Percentiles rank a stretch among this genome's conserved stretches.
Evolutionary conservation across 2,113 vertebrate species (phyloP).

Genomic region (Mesoclemmys tuberculata): DNA sequence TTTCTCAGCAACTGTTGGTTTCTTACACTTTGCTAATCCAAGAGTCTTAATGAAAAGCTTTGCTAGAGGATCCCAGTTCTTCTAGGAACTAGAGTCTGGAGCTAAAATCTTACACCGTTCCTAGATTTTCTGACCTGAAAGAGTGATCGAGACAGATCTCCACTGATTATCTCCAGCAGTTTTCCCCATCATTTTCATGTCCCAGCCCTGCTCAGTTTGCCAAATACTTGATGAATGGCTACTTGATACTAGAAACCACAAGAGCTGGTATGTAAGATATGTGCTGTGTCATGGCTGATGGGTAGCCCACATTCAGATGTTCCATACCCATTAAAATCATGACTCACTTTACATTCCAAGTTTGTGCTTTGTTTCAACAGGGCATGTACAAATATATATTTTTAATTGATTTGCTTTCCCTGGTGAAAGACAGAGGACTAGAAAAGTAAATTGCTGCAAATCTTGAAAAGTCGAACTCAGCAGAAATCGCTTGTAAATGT

Average conservation of each 20-base stretch:
- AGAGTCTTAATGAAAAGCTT: background rate
- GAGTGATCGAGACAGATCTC: accelerated
- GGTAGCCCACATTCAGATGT: background rate
- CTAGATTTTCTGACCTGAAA: background rate
- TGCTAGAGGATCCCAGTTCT: background rate
- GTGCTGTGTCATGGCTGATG: background rate
- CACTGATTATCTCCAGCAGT: background rate
- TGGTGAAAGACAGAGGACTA: accelerated
- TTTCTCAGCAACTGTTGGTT: background rate
- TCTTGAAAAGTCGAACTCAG: background rate
- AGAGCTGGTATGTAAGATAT: background rate
- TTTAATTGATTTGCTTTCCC: background rate
- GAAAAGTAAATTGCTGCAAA: background rate
- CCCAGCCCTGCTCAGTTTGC: accelerated
- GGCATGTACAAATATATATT: background rate
- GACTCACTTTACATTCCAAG: background rate
- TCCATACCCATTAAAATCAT: background rate
- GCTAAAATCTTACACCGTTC: background rate
- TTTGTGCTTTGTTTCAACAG: background rate
- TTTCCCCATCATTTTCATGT: background rate
- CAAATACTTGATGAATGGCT: background rate
- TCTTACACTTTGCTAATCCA: background rate
- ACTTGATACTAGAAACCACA: background rate
- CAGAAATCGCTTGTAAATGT: background rate
- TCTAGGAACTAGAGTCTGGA: accelerated